Base-by-base conservation (phyloP, 2,888 invertebrate species). In the Cordylochernes scorpioides region DNA sequence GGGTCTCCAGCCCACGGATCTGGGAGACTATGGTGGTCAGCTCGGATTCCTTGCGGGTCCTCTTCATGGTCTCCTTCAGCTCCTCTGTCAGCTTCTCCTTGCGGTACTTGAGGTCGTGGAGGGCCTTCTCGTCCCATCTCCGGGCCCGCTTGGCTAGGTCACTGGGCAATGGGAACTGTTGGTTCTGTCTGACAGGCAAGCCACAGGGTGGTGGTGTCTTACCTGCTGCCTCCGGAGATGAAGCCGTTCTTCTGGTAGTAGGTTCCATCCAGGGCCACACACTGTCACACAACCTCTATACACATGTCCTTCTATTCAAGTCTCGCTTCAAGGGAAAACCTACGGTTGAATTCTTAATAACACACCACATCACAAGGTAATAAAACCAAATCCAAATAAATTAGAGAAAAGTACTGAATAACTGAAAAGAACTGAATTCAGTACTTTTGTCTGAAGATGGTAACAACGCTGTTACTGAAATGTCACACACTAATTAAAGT, bases 171-270 rank as follows among this genome's bases (percentile, higher is more conserved):
- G 32, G n/a, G n/a, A n/a, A n/a, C n/a, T n/a, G n/a, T n/a, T n/a
- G n/a, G n/a, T n/a, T n/a, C n/a, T n/a, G n/a, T n/a, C n/a, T n/a
- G n/a, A n/a, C n/a, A n/a, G n/a, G n/a, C n/a, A n/a, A n/a, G n/a
- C n/a, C n/a, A n/a, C n/a, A n/a, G n/a, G n/a, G n/a, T n/a, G n/a
- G n/a, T n/a, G n/a, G 9, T n/a, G 24, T 25, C 41, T 39, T 43
- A 56, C 54, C 55, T 55, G 25, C 58, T 58, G 38, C 61, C 61
- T 29, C 61, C 62, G n/a, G 94, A 94, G 47, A 99, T 97, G 40
- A 97, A 80, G 31, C 97, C 97, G 4, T 86, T 88, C 58, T 91
- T 91, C 55, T 94, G 91, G 60, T 94, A 99, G 53, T 91, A 84
- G 1, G 97, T 99, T 33, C 97, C 97, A 55, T 99, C 97, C 35